phyloP scores from a whole-genome alignment of 2,113 vertebrate species.

The Oryctolagus cuniculus region DNA sequence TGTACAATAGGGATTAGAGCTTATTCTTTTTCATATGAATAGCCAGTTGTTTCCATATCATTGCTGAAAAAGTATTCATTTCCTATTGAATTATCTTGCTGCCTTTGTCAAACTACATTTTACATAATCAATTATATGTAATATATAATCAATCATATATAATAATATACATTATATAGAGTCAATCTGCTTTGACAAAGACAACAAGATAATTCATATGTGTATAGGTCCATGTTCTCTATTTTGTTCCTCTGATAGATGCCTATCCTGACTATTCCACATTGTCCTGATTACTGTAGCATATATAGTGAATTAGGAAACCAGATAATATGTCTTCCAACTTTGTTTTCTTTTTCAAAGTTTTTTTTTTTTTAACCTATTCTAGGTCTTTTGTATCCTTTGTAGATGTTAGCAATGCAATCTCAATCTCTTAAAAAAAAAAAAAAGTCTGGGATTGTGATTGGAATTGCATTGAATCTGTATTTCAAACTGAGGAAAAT shows the following conservation, averaged over 20 bases:
- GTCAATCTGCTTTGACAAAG: too few relatives aligned
- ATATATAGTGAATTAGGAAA: conserved; percentile 22
- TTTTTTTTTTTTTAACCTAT: not conserved
- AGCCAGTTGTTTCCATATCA: not conserved
- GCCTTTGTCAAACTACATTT: conserved; percentile 8
- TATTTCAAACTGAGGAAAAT: conserved; percentile 13
- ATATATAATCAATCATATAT: too few relatives aligned
- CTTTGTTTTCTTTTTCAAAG: conserved; percentile 20
- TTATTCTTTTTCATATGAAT: conserved; percentile 34
- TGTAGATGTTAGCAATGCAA: conserved; percentile 34
- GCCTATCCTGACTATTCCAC: not conserved
- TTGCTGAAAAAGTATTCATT: conserved; percentile 27
- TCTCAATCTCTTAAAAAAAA: conserved; percentile 46
- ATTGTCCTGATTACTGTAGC: not conserved
- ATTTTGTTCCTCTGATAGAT: not conserved
- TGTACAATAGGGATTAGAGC: not conserved
- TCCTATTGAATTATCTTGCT: conserved; percentile 19
- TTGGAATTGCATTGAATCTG: not conserved
- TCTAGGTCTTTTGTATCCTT: not conserved
- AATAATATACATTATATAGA: too few relatives aligned
- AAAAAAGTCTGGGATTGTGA: not conserved
- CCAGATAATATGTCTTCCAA: not conserved
- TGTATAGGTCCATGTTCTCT: not conserved
- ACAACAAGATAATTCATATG: not conserved
- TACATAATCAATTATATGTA: too few relatives aligned